A percentile compares a stretch with the other conserved stretches of the same genome.
Conservation (phyloP, 2,113 vertebrate species). For the Erythrolamprus reginae region DNA sequence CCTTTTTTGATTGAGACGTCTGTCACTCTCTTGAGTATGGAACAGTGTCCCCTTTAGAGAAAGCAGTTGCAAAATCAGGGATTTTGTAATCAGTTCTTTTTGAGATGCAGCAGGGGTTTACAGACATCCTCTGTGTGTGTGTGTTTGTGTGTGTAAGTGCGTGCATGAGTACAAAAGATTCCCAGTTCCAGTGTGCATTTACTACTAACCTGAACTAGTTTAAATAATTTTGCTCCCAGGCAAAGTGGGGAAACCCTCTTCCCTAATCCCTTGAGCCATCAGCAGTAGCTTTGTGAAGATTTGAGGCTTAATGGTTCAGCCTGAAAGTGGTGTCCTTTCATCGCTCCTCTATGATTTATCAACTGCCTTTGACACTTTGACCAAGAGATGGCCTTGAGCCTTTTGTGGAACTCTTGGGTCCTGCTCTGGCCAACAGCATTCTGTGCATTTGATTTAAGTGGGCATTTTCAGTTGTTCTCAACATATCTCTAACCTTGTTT, state of each 20-base stretch:
- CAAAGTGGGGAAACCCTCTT: constrained; percentile 20
- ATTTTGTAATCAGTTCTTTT: not conserved
- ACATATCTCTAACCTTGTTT: constrained; percentile 24
- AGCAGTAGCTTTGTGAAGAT: constrained; percentile 28
- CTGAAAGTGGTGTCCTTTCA: constrained; percentile 28
- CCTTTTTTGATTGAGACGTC: not conserved
- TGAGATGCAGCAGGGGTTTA: not conserved
- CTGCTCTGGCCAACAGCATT: not conserved
- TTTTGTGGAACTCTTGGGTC: constrained; percentile 15
- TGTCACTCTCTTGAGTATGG: not conserved
- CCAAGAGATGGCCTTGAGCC: constrained; percentile 14
- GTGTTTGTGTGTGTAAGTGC: not conserved
- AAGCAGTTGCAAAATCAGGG: not conserved
- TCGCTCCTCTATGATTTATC: constrained; percentile 36
- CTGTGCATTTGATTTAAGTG: constrained; percentile 29
- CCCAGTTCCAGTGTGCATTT: not conserved
- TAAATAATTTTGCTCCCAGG: not conserved
- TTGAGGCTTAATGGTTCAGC: constrained; percentile 9
- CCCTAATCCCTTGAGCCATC: not conserved
- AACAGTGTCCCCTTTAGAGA: not conserved
- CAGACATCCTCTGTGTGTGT: not conserved
- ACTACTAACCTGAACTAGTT: not conserved
- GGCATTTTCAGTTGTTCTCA: constrained; percentile 16
- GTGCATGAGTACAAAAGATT: not conserved
- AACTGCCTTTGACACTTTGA: constrained; percentile 26